Base-by-base conservation (phyloP, 2,113 vertebrate genomes). In the Lycaon pictus region DNA sequence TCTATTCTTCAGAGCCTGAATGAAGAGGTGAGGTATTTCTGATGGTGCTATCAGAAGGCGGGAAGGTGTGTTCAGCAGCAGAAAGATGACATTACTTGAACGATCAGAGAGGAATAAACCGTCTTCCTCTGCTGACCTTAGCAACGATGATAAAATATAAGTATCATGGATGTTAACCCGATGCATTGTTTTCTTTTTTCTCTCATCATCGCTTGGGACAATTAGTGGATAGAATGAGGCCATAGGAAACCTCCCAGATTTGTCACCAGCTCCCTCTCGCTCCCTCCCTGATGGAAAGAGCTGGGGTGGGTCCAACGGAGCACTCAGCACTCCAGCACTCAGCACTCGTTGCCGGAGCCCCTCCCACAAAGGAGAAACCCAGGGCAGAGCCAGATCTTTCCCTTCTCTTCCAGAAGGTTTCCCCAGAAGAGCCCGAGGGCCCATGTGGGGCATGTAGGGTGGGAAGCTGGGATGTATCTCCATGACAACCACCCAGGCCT, bases 401-500 rank as follows among this genome's bases (percentile, higher is more conserved):
- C 97, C 80, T 97, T 98, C 96, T 97, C 98, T 98, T 98, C 98
- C 79, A 0, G 93, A 98, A 89, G 96, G 96, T 97, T 98, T 89
- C 0, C 65, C 6, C 0, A 89, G 98, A 98, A 98, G 37, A 97
- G 88, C 72, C 22, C 2, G 23, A 93, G 97, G 82, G 97, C 85
- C 56, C 25, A 51, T 91, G 93, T 96, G 96, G 97, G 97, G 94
- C 96, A 43, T 91, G 93, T 96, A 95, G 97, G 97, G 94, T 96
- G 37, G n/a, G 85, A 98, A 95, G 98, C 98, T 96, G 97, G 92
- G 93, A 97, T 97, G 97, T 1, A 43, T 99, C 98, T 98, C 99
- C 98, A 98, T 98, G 98, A 98, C 95, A 98, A 99, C 98, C 89
- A 97, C 96, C 97, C 97, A 98, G 93, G 95, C 53, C 85, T 88